These are phyloP conservation scores for Pipa parva DNA, from an alignment of 2,113 vertebrate species.

Conservation along the genomic window DNA sequence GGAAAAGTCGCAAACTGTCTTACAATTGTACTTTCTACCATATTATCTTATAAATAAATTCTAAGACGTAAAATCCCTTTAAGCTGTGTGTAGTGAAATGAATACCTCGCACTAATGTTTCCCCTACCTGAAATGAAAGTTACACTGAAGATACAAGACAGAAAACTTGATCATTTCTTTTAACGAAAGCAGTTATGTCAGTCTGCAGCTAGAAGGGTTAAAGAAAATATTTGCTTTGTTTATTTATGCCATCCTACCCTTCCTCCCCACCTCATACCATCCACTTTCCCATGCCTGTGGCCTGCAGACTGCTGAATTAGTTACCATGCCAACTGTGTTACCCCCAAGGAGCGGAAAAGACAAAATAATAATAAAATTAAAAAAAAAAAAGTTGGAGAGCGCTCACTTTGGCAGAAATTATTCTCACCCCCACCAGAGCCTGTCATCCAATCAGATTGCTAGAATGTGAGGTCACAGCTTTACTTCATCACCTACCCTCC, in stretches of 20 bases:
- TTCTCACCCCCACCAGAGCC: conserved; percentile 29
- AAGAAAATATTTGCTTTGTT: conserved; percentile 30
- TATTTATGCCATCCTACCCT: conserved; percentile 41
- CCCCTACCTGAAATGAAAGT: no score
- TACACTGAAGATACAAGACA: no score
- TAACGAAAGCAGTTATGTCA: no score
- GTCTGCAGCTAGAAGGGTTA: conserved; percentile 4
- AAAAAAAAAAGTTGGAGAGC: conserved; percentile 2
- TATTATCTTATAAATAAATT: no score
- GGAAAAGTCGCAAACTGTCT: no score
- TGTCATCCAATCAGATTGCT: conserved; percentile 33
- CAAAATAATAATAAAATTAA: conserved; percentile 6
- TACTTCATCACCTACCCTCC: conserved; percentile 1
- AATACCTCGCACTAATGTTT: no score
- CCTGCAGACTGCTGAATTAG: conserved; percentile 20
- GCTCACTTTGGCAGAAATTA: conserved; percentile 29
- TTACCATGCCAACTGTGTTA: conserved; percentile 23
- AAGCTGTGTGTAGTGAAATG: no score
- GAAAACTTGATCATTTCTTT: no score
- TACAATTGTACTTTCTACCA: no score
- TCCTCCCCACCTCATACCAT: conserved; percentile 20
- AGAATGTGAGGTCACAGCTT: conserved; percentile 31
- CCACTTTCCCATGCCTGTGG: conserved; percentile 33
- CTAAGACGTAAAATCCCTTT: no score
- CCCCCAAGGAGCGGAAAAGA: conserved; percentile 26